Percentiles rank a stretch among this genome's conserved stretches.
Conservation (phyloP, 92 coral and sea anemone genomes). For the Palythoa caribaeorum region DNA sequence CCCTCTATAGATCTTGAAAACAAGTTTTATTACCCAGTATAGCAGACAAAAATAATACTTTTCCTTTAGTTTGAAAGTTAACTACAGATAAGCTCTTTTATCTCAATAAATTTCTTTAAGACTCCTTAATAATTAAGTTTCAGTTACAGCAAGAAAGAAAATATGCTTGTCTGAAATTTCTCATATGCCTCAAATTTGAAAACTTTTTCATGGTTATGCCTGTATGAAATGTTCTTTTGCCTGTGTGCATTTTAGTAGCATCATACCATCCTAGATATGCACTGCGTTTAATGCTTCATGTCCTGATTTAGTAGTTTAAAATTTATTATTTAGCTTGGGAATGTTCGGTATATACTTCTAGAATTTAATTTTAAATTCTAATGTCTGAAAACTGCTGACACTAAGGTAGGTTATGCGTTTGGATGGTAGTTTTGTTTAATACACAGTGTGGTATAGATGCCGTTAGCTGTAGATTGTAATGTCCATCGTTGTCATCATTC, state of each 20-base stretch:
- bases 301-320: not conserved
- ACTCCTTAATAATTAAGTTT: no score
- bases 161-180: not conserved
- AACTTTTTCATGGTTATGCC: not conserved
- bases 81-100: no score
- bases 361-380: not conserved
- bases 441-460: no score
- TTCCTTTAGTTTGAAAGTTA: not conserved
- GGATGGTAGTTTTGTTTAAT: no score
- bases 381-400: no score
- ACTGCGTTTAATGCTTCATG: conserved; percentile 48
- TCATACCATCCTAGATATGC: conserved; percentile 44
- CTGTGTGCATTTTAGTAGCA: conserved; percentile 25
- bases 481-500: no score
- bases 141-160: not conserved
- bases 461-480: no score
- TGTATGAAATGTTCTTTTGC: conserved; percentile 45
- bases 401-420: no score
- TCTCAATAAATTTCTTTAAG: no score
- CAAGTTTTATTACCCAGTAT: not conserved
- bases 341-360: not conserved
- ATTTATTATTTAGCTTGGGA: not conserved
- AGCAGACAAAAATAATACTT: not conserved
- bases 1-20: not conserved
- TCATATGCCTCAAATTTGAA: no score